Conservation (phyloP, 2,888 invertebrate species). For the Stramonita haemastoma region DNA sequence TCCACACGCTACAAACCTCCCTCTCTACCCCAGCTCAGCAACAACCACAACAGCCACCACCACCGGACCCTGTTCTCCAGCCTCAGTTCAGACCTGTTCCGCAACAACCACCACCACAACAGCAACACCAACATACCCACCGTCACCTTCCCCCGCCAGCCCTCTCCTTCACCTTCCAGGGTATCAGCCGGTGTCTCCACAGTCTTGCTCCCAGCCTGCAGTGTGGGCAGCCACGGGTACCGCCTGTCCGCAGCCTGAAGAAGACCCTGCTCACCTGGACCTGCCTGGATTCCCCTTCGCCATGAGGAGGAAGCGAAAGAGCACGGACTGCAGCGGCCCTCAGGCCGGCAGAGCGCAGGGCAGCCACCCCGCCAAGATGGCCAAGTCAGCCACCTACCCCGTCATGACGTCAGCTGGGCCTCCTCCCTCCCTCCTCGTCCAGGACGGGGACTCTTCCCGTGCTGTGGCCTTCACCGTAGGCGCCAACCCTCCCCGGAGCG, state of each 20-base stretch:
- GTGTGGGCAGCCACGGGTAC: neutral
- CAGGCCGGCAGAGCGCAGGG: neutral
- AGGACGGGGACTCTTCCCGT: too few species aligned
- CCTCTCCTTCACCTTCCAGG: neutral
- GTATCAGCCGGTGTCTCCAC: neutral
- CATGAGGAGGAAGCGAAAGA: slow-evolving; percentile 20
- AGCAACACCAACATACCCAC: too few species aligned
- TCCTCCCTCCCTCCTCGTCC: neutral
- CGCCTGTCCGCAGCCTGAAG: neutral
- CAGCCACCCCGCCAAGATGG: neutral
- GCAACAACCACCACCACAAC: too few species aligned
- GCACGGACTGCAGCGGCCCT: neutral
- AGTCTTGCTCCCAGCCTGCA: neutral
- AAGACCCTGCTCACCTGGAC: neutral
- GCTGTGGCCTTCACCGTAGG: neutral
- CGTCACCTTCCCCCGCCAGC: neutral
- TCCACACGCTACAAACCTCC: neutral
- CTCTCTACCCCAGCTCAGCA: neutral
- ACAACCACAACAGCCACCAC: neutral
- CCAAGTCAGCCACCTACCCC: neutral
- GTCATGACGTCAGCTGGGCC: neutral
- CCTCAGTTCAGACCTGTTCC: neutral
- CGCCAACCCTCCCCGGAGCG: neutral
- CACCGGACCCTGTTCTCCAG: neutral
- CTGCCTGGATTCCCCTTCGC: slow-evolving; percentile 3